These are phyloP conservation scores for Triplophysa yarkandensis DNA, from an alignment of 2,797 vertebrate genomes.

Conservation along the genomic window DNA sequence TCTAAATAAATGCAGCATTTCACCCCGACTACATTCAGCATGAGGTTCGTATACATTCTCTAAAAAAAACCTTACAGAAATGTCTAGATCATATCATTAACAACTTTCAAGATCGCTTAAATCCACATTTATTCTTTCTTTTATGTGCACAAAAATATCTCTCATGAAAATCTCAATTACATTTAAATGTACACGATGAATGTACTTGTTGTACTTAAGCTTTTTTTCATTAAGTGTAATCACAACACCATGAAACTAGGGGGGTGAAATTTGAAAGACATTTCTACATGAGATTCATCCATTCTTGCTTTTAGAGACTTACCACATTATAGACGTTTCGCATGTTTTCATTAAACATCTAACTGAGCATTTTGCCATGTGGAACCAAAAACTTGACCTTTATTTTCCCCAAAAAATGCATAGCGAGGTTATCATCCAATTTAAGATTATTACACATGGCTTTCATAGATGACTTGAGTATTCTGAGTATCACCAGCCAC, in stretches of 20 bases:
- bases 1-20: conserved; percentile 15
- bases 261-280: background rate
- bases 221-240: background rate
- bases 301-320: background rate
- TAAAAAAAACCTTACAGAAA: background rate
- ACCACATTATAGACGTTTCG: conserved; percentile 10
- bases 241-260: background rate
- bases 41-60: conserved; percentile 10
- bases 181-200: background rate
- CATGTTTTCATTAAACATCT: background rate
- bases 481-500: conserved; percentile 44
- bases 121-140: background rate
- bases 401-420: conserved; percentile 78
- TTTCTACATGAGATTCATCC: background rate
- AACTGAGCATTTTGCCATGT: conserved; percentile 7
- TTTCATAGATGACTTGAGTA: conserved; percentile 89
- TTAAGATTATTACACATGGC: conserved; percentile 85
- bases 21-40: conserved; percentile 49
- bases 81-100: background rate
- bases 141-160: background rate
- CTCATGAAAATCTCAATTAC: background rate
- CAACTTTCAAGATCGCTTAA: background rate
- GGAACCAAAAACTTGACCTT: conserved; percentile 28
- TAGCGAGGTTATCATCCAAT: conserved; percentile 70
- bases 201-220: background rate